These are phyloP conservation scores for Entomobrya multifasciata DNA, from an alignment of 2,888 invertebrate species.

Conservation along the genomic window DNA sequence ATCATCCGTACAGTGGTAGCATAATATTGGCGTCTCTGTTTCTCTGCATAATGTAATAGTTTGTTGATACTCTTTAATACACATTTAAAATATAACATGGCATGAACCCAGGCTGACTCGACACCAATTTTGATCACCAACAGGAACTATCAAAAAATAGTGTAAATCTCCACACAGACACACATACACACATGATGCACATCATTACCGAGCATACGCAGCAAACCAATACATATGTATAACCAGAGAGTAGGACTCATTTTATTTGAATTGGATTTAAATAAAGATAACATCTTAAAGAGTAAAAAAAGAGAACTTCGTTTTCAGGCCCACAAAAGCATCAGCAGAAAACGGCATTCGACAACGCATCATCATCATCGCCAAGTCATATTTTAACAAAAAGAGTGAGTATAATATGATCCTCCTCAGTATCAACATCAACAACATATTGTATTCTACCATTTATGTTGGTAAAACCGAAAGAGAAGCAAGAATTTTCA, in stretches of 20 bases:
- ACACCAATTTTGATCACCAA: slow-evolving; percentile 73
- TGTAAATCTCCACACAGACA: slow-evolving; percentile 43
- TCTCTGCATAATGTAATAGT: not conserved
- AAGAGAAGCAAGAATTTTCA: slow-evolving; percentile 62
- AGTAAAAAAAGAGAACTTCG: too few species aligned
- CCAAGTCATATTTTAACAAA: not conserved
- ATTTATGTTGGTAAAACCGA: not conserved
- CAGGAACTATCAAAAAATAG: slow-evolving; percentile 73
- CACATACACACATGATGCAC: not conserved
- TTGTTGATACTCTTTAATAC: not conserved
- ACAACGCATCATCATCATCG: slow-evolving; percentile 19
- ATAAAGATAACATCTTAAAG: slow-evolving; percentile 31
- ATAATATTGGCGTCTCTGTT: not conserved
- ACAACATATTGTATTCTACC: too few species aligned
- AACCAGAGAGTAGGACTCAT: not conserved
- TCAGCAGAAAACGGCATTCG: too few species aligned
- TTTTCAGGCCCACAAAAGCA: not conserved
- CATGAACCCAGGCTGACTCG: slow-evolving; percentile 58
- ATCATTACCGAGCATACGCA: not conserved
- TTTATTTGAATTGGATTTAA: slow-evolving; percentile 51
- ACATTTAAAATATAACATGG: not conserved
- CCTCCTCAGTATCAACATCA: not conserved
- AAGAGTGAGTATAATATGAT: too few species aligned
- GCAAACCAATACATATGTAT: not conserved
- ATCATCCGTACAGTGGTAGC: too few species aligned